Evolutionary conservation across 2,888 invertebrate genomes (phyloP).

Genomic region (Hyalella azteca): DNA sequence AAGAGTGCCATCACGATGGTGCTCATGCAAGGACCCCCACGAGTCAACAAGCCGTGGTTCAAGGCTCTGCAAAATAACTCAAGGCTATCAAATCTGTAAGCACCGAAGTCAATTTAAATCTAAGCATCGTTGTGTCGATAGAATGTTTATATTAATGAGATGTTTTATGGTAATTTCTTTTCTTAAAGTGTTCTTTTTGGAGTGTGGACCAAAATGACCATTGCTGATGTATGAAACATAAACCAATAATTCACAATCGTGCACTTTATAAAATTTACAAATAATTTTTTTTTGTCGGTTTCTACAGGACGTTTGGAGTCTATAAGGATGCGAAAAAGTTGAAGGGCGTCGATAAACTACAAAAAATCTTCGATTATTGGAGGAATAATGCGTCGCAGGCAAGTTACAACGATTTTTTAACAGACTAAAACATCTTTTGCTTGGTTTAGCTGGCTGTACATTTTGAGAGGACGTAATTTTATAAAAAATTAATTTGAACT

Average conservation of each 20-base stretch:
- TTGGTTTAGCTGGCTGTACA: background rate
- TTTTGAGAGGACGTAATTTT: background rate
- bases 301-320: background rate
- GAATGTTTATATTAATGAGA: too few species aligned
- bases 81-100: too few species aligned
- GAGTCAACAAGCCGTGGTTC: background rate
- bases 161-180: too few species aligned
- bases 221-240: too few species aligned
- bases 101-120: too few species aligned
- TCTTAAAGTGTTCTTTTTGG: too few species aligned
- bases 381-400: background rate
- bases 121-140: too few species aligned
- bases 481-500: too few species aligned
- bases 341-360: background rate
- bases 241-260: too few species aligned
- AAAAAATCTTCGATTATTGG: slow-evolving; percentile 6
- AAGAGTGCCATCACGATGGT: background rate
- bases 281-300: too few species aligned
- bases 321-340: background rate
- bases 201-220: too few species aligned
- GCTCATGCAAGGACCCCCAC: background rate
- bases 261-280: too few species aligned
- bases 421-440: background rate
- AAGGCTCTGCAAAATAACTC: background rate
- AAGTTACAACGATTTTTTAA: background rate